These are phyloP conservation scores for Lacerta viridis DNA, from an alignment of 2,797 vertebrate genomes.

Conservation along the genomic window DNA sequence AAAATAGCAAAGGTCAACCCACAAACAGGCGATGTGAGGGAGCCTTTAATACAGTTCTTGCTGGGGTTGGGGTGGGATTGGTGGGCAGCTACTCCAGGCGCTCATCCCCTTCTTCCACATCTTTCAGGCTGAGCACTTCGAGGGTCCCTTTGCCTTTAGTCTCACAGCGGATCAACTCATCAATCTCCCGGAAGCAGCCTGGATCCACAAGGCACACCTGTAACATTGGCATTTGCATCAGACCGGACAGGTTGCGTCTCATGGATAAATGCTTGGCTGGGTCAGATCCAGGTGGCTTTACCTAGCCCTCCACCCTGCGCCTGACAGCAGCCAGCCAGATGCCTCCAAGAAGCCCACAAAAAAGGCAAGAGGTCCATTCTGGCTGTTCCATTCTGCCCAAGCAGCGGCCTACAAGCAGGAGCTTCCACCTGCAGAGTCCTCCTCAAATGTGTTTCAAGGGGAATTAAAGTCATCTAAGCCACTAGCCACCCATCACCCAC, in stretches of 20 bases:
- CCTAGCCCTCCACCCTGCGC: neutral
- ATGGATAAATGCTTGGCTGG: neutral
- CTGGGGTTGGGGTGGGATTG: neutral
- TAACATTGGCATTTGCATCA: constrained; percentile 48
- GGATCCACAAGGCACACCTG: constrained; percentile 96
- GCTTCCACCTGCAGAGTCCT: too few species aligned
- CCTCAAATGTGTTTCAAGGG: too few species aligned
- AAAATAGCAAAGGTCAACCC: constrained; percentile 45
- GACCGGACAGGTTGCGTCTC: neutral
- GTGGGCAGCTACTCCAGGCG: constrained; percentile 82
- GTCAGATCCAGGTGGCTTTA: neutral
- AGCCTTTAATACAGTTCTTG: constrained; percentile 1
- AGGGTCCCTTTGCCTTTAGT: constrained; percentile 92
- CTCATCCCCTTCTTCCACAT: constrained; percentile 98
- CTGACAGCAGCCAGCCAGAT: neutral
- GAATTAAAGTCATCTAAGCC: neutral
- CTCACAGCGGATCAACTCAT: constrained; percentile 95
- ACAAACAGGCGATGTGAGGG: neutral
- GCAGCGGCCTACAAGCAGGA: too few species aligned
- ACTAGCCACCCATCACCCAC: too few species aligned
- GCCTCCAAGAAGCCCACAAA: too few species aligned
- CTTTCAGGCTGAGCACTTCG: constrained; percentile 95
- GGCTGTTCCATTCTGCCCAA: too few species aligned
- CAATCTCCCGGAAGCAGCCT: constrained; percentile 95
- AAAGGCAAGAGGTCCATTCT: too few species aligned